These are phyloP conservation scores for Myrmecophaga tridactyla DNA, from an alignment of 2,113 vertebrate genomes.

Conservation along the genomic window DNA sequence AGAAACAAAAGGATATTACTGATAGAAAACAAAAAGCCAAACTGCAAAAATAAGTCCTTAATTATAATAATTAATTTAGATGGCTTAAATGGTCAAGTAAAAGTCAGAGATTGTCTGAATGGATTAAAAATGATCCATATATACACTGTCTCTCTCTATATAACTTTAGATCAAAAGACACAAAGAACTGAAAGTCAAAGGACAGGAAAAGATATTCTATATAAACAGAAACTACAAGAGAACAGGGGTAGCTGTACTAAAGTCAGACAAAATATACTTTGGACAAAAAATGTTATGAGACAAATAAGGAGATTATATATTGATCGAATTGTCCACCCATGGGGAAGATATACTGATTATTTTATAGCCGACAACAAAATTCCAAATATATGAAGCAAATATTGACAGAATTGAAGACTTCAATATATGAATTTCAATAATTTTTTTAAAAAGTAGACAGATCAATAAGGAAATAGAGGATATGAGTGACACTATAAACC, in stretches of 20 bases:
- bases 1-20: not conserved
- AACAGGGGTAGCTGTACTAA: too few species aligned
- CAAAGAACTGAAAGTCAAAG: not conserved
- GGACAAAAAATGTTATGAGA: not conserved
- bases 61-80: not conserved
- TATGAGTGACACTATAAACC: not conserved
- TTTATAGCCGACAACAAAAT: too few species aligned
- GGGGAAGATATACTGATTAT: too few species aligned
- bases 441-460: not conserved
- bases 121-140: not conserved
- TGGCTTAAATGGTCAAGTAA: not conserved
- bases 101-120: not conserved
- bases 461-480: constrained; percentile 33
- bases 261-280: constrained; percentile 16
- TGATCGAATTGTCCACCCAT: not conserved
- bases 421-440: not conserved
- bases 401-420: not conserved
- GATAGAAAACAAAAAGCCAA: not conserved
- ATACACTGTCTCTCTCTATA: not conserved
- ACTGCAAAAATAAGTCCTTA: not conserved
- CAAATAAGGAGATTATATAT: not conserved
- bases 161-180: constrained; percentile 11
- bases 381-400: not conserved
- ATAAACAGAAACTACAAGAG: too few species aligned
- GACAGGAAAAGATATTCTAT: too few species aligned